Evolutionary conservation across 1,140 invertebrate species (phyloP), one percentile per base, ranked within the genome.

Genomic region (Maniola jurtina): DNA sequence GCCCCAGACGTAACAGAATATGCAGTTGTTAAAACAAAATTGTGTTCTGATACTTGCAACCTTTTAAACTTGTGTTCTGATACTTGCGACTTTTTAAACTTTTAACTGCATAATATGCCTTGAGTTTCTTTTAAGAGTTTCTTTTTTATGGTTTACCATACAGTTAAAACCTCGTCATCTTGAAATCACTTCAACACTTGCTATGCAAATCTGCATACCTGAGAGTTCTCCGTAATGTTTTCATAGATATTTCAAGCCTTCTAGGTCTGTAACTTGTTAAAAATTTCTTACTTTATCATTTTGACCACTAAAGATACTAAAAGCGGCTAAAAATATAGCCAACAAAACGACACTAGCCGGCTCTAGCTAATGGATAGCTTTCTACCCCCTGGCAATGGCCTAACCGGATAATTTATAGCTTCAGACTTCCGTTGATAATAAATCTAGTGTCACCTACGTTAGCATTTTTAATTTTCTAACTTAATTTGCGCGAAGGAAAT

Each of bases 361-460:
- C 71, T 57, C 36, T 57, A 15, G 42, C 68, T 79, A 77, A 81
- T 77, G 76, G 73, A 77, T 76, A 67, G 71, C 77, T 79, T 77
- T 81, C 75, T 72, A 77, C 72, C 68, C 70, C 61, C 70, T 55
- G 61, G 42, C 42, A 45, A 45, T 45, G 42, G 64, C 68, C 7
- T 58, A 25, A 54, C 57, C 55, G 52, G 48, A 64, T 73, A 71
- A 79, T 73, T 80, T 71, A 75, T 73, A 57, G 68, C 68, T 11
- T 52, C 38, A 61, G 50, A 69, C 75, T 79, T 80, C 76, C 72
- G 68, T 71, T 62, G 61, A 66, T 67, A 64, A 76, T 76, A 71
- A 73, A 76, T 68, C 58, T 36, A 58, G 54, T 67, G 65, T 67
- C 70, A 56, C 57, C 62, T 52, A 60, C 52, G 54, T 64, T 56